Conservation (phyloP, 2,113 vertebrate genomes). For the Cynoglossus semilaevis region DNA sequence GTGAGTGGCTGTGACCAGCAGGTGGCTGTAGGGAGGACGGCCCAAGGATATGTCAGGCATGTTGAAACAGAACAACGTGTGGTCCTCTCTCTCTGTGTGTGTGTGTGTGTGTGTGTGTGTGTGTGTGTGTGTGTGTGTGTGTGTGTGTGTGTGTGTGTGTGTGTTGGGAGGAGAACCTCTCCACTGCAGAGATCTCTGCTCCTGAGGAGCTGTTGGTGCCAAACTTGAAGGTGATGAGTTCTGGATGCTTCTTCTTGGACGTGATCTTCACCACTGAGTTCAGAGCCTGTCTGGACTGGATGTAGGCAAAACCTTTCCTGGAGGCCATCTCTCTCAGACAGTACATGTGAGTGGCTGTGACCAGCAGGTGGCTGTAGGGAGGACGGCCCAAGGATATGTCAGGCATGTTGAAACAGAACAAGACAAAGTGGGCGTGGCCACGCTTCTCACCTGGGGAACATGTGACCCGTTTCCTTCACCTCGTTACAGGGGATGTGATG, state of each 20-base stretch:
- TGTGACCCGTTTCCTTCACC: slow-evolving; percentile 97
- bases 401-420: too few species aligned
- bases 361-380: slow-evolving; percentile 83
- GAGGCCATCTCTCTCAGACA: slow-evolving; percentile 94
- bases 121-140: too few species aligned
- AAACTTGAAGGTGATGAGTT: slow-evolving; percentile 98
- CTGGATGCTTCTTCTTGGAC: slow-evolving; percentile 98
- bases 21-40: slow-evolving; percentile 79
- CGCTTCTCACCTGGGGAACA: slow-evolving; percentile 89
- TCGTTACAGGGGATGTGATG: slow-evolving; percentile 94
- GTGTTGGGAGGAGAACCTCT: slow-evolving; percentile 78
- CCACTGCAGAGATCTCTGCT: slow-evolving; percentile 92
- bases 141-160: too few species aligned
- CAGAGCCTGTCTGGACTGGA: slow-evolving; percentile 94
- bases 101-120: too few species aligned
- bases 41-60: too few species aligned
- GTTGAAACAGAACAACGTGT: too few species aligned
- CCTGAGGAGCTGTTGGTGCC: slow-evolving; percentile 90
- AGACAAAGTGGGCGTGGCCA: neutral
- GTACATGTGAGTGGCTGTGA: slow-evolving; percentile 98
- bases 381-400: too few species aligned
- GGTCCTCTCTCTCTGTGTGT: too few species aligned
- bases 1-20: slow-evolving; percentile 95
- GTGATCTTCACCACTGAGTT: slow-evolving; percentile 98
- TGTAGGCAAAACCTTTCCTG: slow-evolving; percentile 92